A percentile compares a stretch with the other conserved stretches of the same genome.
phyloP scores from a whole-genome alignment of 2,888 invertebrate genomes.

The Vandiemenella viatica region DNA sequence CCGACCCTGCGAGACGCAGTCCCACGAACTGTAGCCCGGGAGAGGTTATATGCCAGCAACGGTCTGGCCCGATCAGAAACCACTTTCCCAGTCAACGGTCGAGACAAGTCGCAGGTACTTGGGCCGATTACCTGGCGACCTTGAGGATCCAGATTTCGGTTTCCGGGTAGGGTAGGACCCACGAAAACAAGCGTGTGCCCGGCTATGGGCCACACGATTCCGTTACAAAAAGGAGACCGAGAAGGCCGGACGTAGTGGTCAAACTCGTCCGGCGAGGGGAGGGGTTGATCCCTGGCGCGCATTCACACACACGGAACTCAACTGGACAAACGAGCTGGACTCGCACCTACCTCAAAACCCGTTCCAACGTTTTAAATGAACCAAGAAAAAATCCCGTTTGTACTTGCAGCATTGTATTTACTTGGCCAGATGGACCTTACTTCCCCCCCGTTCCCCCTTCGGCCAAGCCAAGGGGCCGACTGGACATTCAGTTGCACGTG shows the following conservation, averaged over 20 bases:
- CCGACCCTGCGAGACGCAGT: too few species aligned
- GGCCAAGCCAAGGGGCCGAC: not conserved
- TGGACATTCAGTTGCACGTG: not conserved
- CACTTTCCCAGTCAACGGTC: too few species aligned
- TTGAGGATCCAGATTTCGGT: too few species aligned
- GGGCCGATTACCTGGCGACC: too few species aligned
- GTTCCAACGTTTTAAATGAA: conserved; percentile 7
- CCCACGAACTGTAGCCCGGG: too few species aligned
- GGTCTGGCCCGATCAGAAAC: too few species aligned
- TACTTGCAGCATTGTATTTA: conserved; percentile 6
- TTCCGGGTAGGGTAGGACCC: too few species aligned
- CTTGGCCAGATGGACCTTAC: conserved; percentile 8
- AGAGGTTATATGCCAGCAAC: too few species aligned
- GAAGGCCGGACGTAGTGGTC: not conserved
- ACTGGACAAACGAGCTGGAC: conserved; percentile 12
- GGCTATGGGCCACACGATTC: too few species aligned
- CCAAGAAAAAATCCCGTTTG: conserved; percentile 2
- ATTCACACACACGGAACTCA: conserved; percentile 1
- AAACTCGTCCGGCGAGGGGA: not conserved
- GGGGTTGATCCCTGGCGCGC: not conserved
- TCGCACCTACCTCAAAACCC: conserved; percentile 10
- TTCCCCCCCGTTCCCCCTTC: not conserved
- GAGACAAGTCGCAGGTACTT: too few species aligned
- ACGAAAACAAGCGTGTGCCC: too few species aligned
- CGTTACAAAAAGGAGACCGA: not conserved